These are phyloP conservation scores for Taeniopygia guttata DNA, from an alignment of 2,797 vertebrate genomes.

Conservation along the genomic window DNA sequence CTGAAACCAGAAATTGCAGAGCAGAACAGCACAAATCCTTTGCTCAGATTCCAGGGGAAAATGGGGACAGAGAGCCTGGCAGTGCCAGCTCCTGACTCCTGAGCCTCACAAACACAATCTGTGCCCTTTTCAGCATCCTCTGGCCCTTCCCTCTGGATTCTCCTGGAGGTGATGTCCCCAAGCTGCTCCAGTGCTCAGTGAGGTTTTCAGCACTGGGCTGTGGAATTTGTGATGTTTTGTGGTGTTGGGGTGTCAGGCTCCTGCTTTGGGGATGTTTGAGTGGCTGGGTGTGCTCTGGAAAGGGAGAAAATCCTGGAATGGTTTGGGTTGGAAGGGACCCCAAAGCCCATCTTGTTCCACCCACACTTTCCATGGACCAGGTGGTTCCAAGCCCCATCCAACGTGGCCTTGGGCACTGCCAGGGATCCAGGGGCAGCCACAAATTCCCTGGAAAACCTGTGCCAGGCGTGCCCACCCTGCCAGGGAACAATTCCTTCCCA, in stretches of 20 bases:
- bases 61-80: background rate
- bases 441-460: background rate
- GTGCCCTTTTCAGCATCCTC: background rate
- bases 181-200: background rate
- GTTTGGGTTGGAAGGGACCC: background rate
- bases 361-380: background rate
- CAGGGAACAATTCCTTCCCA: background rate
- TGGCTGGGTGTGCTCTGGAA: background rate
- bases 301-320: background rate
- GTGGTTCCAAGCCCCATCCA: background rate
- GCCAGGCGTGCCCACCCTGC: background rate
- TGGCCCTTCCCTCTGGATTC: background rate
- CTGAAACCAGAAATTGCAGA: background rate
- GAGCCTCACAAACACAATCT: background rate
- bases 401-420: background rate
- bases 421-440: background rate
- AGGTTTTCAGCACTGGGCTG: background rate
- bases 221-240: accelerated
- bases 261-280: background rate
- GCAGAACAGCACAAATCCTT: background rate
- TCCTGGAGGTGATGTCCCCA: background rate
- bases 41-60: background rate
- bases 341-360: background rate
- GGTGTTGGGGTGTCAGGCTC: background rate
- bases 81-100: background rate